These are phyloP conservation scores for Benthosema pterotum DNA, from an alignment of 2,797 vertebrate genomes.

Conservation along the genomic window DNA sequence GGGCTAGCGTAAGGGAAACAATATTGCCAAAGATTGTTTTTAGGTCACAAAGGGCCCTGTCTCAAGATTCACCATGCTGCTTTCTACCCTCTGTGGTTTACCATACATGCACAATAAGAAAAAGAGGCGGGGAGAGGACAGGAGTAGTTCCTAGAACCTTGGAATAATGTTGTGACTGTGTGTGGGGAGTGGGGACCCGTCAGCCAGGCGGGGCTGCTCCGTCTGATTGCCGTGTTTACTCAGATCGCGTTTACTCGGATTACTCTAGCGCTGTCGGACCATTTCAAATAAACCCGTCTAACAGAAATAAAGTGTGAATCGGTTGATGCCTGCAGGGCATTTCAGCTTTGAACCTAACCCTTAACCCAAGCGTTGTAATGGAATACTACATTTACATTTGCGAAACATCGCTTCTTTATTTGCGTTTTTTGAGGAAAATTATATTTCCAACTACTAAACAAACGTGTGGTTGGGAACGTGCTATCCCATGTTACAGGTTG, in stretches of 20 bases:
- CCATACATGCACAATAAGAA: slow-evolving; percentile 16
- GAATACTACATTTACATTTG: slow-evolving; percentile 39
- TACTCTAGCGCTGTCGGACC: slow-evolving; percentile 17
- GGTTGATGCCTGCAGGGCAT: slow-evolving; percentile 33
- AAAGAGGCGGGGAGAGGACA: not conserved
- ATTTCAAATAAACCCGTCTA: slow-evolving; percentile 35
- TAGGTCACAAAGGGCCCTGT: slow-evolving; percentile 66
- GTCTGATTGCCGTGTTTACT: slow-evolving; percentile 48
- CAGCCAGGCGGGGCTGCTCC: slow-evolving; percentile 31
- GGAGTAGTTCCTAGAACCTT: slow-evolving; percentile 3
- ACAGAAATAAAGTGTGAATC: slow-evolving; percentile 30
- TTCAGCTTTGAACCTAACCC: slow-evolving; percentile 30
- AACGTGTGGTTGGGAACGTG: slow-evolving; percentile 45
- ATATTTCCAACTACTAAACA: slow-evolving; percentile 28
- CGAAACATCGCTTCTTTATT: slow-evolving; percentile 46
- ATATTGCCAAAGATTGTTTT: slow-evolving; percentile 78
- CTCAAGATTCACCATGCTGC: slow-evolving; percentile 54
- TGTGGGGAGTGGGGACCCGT: not conserved
- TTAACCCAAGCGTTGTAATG: slow-evolving; percentile 14
- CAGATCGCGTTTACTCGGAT: slow-evolving; percentile 34
- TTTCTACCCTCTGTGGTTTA: slow-evolving; percentile 29
- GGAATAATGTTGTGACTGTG: slow-evolving; percentile 57
- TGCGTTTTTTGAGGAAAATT: slow-evolving; percentile 26
- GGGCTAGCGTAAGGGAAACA: slow-evolving; percentile 76
- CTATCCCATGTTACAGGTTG: slow-evolving; percentile 45